Evolutionary conservation across 2,113 vertebrate genomes (phyloP).

Genomic region (Epinephelus moara): DNA sequence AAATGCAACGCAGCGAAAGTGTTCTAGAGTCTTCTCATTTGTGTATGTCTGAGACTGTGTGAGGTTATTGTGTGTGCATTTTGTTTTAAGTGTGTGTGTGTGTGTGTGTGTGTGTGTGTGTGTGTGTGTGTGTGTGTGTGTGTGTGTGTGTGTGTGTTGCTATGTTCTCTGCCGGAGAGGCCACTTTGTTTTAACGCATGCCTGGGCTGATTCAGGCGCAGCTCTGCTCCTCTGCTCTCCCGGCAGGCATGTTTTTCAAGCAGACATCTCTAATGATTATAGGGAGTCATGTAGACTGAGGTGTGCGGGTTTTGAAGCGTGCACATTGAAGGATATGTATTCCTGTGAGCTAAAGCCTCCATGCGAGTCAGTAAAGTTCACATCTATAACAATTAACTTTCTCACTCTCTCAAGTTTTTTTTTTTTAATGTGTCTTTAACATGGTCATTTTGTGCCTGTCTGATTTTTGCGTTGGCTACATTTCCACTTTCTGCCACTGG

Average conservation of each 20-base stretch:
- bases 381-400: conserved; percentile 35
- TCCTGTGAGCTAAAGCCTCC: conserved; percentile 25
- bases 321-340: neutral
- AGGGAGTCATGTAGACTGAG: conserved; percentile 65
- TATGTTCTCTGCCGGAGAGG: conserved; percentile 67
- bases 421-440: conserved; percentile 18
- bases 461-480: neutral
- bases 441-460: neutral
- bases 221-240: conserved; percentile 72
- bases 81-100: conserved; percentile 43
- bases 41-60: conserved; percentile 39
- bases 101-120: conserved; percentile 21
- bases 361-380: conserved; percentile 19
- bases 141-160: conserved; percentile 56
- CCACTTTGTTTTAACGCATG: conserved; percentile 85
- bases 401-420: neutral
- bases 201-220: conserved; percentile 82
- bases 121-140: conserved; percentile 38
- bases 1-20: conserved; percentile 39
- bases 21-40: conserved; percentile 51
- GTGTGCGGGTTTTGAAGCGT: conserved; percentile 44
- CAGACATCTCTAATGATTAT: conserved; percentile 82
- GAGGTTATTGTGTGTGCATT: conserved; percentile 23
- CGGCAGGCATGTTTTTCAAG: conserved; percentile 80
- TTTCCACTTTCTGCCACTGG: conserved; percentile 21